phyloP scores from a whole-genome alignment of 2,113 vertebrate genomes.

The Petroica traversi region DNA sequence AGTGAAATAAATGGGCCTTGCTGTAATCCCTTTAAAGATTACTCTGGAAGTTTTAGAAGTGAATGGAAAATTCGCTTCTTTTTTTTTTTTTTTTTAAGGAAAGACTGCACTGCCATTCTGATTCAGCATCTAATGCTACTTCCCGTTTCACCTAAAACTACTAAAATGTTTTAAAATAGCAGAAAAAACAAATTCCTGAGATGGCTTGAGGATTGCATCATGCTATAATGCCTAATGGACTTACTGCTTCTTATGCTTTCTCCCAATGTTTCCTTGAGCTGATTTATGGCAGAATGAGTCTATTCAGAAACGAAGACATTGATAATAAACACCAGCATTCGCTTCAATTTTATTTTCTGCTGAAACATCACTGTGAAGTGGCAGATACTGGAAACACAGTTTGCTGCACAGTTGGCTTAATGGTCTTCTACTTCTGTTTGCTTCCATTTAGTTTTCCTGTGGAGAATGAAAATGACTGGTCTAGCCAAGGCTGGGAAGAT shows the following conservation, averaged over 20 bases:
- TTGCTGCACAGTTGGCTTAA: neutral
- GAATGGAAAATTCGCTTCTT: neutral
- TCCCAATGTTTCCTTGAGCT: neutral
- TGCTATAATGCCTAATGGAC: neutral
- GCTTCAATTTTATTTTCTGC: neutral
- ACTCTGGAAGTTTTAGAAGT: neutral
- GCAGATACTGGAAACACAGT: neutral
- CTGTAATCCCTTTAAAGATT: neutral
- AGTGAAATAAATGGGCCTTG: neutral
- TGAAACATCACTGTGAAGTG: neutral
- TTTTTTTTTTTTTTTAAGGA: neutral
- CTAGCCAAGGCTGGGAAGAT: neutral
- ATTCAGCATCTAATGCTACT: neutral
- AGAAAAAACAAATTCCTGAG: neutral
- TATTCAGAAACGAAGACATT: neutral
- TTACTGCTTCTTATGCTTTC: neutral
- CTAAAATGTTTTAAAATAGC: neutral
- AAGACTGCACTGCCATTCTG: neutral
- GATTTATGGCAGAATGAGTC: neutral
- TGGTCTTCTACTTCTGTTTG: neutral
- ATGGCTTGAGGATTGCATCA: neutral
- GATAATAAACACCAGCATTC: neutral
- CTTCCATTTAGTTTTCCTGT: neutral
- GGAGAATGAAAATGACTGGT: neutral
- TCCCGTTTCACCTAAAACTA: neutral